A percentile compares a stretch with the other conserved stretches of the same genome.
These are phyloP conservation scores for Piaya cayana DNA, from an alignment of 2,113 vertebrate genomes.

Conservation along the genomic window DNA sequence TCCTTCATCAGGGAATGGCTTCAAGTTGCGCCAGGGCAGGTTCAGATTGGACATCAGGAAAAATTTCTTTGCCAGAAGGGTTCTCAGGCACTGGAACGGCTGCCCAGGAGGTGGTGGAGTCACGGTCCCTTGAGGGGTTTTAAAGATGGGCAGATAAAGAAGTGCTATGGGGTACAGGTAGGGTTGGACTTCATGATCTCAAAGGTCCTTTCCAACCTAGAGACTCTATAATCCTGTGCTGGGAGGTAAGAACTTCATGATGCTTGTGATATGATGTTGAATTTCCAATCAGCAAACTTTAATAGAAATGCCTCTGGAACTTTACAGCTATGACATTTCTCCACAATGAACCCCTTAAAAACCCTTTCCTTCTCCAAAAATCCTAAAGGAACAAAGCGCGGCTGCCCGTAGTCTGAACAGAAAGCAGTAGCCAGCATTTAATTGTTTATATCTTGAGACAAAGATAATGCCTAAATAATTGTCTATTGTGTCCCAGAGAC, in stretches of 20 bases:
- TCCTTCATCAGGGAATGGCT: background rate
- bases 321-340: background rate
- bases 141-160: too few species aligned
- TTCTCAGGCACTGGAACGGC: too few species aligned
- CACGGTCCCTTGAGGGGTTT: too few species aligned
- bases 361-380: background rate
- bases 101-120: too few species aligned
- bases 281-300: background rate
- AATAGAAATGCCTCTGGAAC: background rate
- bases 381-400: accelerated
- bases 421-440: background rate
- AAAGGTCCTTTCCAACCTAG: too few species aligned
- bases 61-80: too few species aligned
- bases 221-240: too few species aligned
- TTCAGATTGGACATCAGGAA: too few species aligned
- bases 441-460: conserved; percentile 41
- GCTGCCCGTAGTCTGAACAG: background rate
- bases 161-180: too few species aligned
- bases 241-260: background rate
- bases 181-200: too few species aligned
- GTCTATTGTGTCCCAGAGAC: conserved; percentile 63
- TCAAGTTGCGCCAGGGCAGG: too few species aligned
- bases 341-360: background rate
- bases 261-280: background rate
- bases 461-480: conserved; percentile 51